Evolutionary conservation across 2,113 vertebrate genomes (phyloP).

Genomic region (Trogon melanurus): DNA sequence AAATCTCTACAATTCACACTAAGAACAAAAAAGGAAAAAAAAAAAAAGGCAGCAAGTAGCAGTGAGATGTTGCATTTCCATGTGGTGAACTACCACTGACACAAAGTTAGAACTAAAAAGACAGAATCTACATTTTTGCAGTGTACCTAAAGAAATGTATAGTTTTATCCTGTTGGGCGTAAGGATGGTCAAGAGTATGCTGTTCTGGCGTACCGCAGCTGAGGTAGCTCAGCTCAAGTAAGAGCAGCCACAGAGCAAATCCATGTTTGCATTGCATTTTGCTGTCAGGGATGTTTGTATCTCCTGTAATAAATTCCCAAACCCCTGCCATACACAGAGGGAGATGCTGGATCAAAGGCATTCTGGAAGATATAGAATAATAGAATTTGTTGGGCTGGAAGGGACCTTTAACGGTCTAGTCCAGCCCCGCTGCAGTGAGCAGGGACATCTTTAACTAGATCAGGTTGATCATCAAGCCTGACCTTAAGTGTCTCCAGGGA

Average conservation of each 20-base stretch:
- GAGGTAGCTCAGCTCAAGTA: not conserved
- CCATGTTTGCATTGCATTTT: not conserved
- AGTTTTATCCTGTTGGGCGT: not conserved
- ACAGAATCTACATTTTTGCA: not conserved
- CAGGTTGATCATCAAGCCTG: no score
- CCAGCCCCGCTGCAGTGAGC: no score
- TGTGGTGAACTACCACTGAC: not conserved
- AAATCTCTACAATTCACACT: not conserved
- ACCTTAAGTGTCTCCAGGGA: no score
- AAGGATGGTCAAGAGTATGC: not conserved
- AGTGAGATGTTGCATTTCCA: not conserved
- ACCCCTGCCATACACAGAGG: not conserved
- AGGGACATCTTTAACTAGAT: no score
- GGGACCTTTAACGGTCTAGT: no score
- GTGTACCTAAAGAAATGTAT: not conserved
- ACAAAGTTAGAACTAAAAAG: not conserved
- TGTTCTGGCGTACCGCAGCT: not conserved
- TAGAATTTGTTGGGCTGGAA: no score
- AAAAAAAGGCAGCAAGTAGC: not conserved
- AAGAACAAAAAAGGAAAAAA: not conserved
- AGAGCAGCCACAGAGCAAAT: not conserved
- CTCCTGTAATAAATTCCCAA: not conserved
- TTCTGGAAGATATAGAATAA: not conserved
- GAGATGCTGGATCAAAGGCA: not conserved
- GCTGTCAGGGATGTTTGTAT: not conserved